Percentiles rank a stretch among this genome's conserved stretches.
Evolutionary conservation across 2,113 vertebrate genomes (phyloP).

Genomic region (Macaca nemestrina): DNA sequence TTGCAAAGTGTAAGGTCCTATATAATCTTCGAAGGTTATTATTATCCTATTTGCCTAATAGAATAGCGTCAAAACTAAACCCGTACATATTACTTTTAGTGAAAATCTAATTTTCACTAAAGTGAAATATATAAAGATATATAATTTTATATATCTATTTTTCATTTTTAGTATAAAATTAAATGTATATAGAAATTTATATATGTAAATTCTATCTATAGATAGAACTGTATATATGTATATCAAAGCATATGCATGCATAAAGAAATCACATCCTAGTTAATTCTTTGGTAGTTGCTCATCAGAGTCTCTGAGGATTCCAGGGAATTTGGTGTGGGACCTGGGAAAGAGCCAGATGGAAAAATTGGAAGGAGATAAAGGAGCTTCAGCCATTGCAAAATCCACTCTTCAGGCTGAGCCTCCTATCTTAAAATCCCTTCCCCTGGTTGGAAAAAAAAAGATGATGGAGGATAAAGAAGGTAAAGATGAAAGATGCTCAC

Average conservation of each 20-base stretch:
- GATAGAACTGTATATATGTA: neutral
- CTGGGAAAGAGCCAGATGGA: neutral
- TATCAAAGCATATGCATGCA: neutral
- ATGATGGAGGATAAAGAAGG: neutral
- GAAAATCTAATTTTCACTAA: no score
- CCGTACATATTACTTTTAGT: neutral
- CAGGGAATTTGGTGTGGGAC: neutral
- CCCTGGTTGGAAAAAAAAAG: neutral
- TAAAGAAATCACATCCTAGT: neutral
- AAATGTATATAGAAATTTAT: neutral
- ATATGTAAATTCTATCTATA: neutral
- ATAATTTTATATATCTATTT: neutral
- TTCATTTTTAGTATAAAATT: constrained; percentile 16
- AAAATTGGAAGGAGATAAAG: neutral
- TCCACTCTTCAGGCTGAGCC: neutral
- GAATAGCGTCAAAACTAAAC: neutral
- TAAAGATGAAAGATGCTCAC: neutral
- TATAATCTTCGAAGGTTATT: neutral
- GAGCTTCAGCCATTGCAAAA: neutral
- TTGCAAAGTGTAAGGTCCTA: neutral
- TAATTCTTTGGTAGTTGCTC: neutral
- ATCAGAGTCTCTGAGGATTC: neutral
- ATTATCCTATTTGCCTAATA: neutral
- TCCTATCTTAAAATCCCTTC: neutral
- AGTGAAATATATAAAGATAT: no score